Percentiles rank a stretch among this genome's conserved stretches.
Conservation (phyloP, 2,113 vertebrate species). For the pig (Sus scrofa) region DNA sequence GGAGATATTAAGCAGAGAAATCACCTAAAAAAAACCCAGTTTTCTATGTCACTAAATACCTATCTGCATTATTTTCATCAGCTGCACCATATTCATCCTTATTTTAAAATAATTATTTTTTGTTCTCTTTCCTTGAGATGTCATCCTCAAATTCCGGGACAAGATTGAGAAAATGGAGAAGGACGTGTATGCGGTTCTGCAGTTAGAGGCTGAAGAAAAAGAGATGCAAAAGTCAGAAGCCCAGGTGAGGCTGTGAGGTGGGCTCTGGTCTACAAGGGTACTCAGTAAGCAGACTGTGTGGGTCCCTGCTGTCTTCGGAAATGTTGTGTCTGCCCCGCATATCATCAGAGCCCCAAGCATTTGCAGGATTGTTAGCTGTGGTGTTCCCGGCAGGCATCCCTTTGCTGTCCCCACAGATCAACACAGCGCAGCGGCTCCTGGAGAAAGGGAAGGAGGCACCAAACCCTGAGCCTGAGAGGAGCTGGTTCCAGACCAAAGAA, state of each 20-base stretch:
- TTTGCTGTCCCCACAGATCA: conserved; percentile 89
- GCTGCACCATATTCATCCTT: not conserved
- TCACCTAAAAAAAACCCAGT: not conserved
- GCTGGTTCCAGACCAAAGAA: conserved; percentile 97
- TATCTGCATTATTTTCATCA: not conserved
- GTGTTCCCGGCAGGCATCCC: not conserved
- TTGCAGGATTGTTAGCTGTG: not conserved
- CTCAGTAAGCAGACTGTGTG: accelerated
- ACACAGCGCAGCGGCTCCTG: conserved; percentile 93
- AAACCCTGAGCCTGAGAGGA: conserved; percentile 87
- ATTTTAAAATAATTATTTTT: conserved; percentile 21
- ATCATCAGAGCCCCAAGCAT: not conserved
- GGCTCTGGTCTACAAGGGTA: accelerated
- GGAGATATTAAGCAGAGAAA: not conserved
- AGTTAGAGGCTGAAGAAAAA: conserved; percentile 95
- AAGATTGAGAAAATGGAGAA: conserved; percentile 96
- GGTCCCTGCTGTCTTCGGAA: not conserved
- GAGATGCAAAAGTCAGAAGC: conserved; percentile 95
- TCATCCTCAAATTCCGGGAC: conserved; percentile 96
- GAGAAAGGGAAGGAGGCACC: conserved; percentile 85
- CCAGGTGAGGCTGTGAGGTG: conserved; percentile 87
- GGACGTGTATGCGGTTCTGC: conserved; percentile 94
- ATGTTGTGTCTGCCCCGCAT: not conserved
- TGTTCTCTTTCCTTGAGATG: conserved; percentile 88
- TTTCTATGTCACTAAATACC: not conserved